Evolutionary conservation across 2,888 invertebrate genomes (phyloP), one percentile per base, ranked within the genome.

Genomic region (Pandemis heparana): DNA sequence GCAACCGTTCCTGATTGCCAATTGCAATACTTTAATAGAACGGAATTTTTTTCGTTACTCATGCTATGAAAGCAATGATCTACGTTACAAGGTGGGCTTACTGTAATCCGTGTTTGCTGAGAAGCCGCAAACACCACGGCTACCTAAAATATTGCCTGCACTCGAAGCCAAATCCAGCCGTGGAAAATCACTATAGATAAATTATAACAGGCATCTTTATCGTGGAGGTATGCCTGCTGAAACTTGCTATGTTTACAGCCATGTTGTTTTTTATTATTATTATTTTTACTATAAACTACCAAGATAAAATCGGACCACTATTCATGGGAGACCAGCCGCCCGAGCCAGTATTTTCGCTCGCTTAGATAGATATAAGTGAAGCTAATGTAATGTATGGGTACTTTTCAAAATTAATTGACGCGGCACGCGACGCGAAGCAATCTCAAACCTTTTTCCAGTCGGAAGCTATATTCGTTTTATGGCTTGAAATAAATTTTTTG

Each of bases 1-100:
- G 41, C 51, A 65, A 53, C 18, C 56, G 56, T n/a, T 66, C 56
- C 66, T 66, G 66, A 66, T 56, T 66, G 56, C 66, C 56, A 53
- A 53, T 66, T 39, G 14, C 56, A 39, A 39, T 12, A 66, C 66
- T 5, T 5, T 23, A 56, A 23, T 56, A 56, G 56, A 56, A 12
- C 23, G 18, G 23, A 56, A 18, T 56, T 23, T 56, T 56, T 18
- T 53, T 16, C 23, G 7, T 56, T 56, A 23, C 23, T 23, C 56
- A 56, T 56, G 14, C 53, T 56, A 56, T 56, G 23, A 23, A 12
- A 12, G n/a, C 23, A 56, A 18, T 56, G 56, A 12, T 56, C 5
- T 12, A 12, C 23, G 23, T 56, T 56, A 12, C 56, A 23, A 2
- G 18, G 56, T 23, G 10, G 23, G 12, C 23, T 56, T 56, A 4